phyloP scores from a whole-genome alignment of 2,113 vertebrate genomes.

The Coptodon bakossiorum region DNA sequence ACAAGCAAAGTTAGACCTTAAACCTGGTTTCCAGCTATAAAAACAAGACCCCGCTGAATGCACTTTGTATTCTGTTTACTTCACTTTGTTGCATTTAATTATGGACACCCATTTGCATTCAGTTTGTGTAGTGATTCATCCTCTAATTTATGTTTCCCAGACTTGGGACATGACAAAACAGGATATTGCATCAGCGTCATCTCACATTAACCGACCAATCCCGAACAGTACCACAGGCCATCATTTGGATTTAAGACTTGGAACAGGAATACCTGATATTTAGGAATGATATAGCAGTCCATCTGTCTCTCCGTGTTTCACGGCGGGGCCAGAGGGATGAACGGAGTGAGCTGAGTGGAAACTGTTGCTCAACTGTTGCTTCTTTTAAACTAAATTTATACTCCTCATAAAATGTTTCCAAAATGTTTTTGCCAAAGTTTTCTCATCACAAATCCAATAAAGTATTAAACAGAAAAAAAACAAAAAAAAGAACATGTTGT shows the following conservation, averaged over 20 bases:
- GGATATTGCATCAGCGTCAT: neutral
- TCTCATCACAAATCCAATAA: neutral
- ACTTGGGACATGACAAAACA: neutral
- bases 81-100: neutral
- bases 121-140: neutral
- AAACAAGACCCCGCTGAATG: neutral
- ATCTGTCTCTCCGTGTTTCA: neutral
- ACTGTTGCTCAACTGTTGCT: constrained; percentile 6
- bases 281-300: neutral
- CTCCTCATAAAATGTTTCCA: constrained; percentile 6
- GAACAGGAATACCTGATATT: neutral
- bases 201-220: neutral
- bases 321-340: neutral
- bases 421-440: neutral
- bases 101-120: neutral
- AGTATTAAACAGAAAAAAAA: neutral
- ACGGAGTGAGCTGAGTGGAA: constrained; percentile 10
- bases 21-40: neutral
- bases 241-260: neutral
- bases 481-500: neutral
- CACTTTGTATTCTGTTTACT: neutral
- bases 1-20: neutral
- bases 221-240: neutral
- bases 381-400: constrained; percentile 5
- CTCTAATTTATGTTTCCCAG: neutral